A percentile compares a stretch with the other conserved stretches of the same genome.
Evolutionary conservation across 2,888 invertebrate genomes (phyloP).

Genomic region (Baronia brevicornis): DNA sequence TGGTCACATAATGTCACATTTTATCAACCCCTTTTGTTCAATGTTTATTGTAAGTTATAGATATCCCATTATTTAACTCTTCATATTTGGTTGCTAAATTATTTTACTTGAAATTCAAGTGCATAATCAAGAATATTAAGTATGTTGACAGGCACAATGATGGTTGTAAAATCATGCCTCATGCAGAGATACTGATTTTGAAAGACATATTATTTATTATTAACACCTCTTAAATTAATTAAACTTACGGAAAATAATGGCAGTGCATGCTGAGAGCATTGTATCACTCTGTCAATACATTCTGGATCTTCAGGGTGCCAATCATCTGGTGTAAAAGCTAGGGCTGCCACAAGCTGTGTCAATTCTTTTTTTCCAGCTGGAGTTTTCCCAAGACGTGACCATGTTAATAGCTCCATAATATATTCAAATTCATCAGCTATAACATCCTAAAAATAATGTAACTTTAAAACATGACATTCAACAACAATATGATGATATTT

Average conservation of each 20-base stretch:
- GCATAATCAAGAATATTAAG: too few species aligned
- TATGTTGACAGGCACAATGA: too few species aligned
- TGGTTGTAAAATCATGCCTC: too few species aligned
- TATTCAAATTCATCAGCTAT: conserved; percentile 94
- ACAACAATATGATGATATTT: too few species aligned
- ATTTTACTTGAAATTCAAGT: too few species aligned
- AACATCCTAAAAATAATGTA: conserved; percentile 82
- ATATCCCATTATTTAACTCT: too few species aligned
- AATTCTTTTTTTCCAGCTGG: conserved; percentile 90
- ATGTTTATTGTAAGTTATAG: too few species aligned
- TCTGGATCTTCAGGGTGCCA: conserved; percentile 85
- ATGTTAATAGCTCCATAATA: conserved; percentile 89
- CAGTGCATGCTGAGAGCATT: conserved; percentile 89
- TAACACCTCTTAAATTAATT: neutral
- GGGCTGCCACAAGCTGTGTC: conserved; percentile 88
- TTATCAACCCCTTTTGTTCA: too few species aligned
- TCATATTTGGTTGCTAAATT: too few species aligned
- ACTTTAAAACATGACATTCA: too few species aligned
- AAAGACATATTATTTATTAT: neutral
- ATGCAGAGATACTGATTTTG: neutral
- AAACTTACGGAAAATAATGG: conserved; percentile 91
- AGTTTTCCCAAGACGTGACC: conserved; percentile 87
- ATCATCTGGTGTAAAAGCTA: conserved; percentile 81
- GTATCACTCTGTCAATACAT: conserved; percentile 84
- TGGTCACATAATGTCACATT: too few species aligned